Evolutionary conservation across 2,797 vertebrate genomes (phyloP).

Genomic region (Enteromius anoplus): DNA sequence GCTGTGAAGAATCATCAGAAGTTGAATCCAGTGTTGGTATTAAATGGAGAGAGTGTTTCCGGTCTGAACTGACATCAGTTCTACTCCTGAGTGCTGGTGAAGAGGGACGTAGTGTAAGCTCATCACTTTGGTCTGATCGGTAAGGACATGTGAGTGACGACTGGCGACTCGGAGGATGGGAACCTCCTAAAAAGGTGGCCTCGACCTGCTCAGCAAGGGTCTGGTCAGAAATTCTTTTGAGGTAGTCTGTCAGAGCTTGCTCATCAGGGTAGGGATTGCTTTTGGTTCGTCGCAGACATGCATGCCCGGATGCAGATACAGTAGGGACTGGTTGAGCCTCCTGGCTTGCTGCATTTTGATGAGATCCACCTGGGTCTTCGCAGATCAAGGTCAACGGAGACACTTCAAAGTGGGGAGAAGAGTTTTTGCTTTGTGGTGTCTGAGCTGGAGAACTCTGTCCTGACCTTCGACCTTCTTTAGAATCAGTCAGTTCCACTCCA

Average conservation of each 20-base stretch:
- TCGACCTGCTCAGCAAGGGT: constrained; percentile 68
- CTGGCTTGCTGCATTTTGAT: constrained; percentile 4
- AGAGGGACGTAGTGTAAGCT: constrained; percentile 18
- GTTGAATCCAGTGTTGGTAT: constrained; percentile 63
- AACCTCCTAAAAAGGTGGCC: constrained; percentile 62
- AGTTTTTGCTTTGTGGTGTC: constrained; percentile 29
- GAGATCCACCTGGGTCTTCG: background rate
- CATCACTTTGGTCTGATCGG: constrained; percentile 55
- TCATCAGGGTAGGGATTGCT: constrained; percentile 70
- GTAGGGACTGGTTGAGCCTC: background rate
- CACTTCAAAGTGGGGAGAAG: background rate
- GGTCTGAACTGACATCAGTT: constrained; percentile 16
- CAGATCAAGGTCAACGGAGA: background rate
- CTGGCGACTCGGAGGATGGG: constrained; percentile 79
- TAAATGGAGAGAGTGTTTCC: background rate
- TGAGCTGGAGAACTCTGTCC: constrained; percentile 42
- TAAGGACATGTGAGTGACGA: constrained; percentile 65
- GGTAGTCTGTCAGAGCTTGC: constrained; percentile 76
- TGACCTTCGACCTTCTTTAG: constrained; percentile 57
- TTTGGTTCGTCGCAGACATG: constrained; percentile 33
- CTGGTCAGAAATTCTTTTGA: constrained; percentile 75
- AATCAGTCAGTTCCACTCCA: constrained; percentile 86
- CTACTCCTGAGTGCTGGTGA: constrained; percentile 5
- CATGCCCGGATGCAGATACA: constrained; percentile 29
- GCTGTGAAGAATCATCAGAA: constrained; percentile 42